These are phyloP conservation scores for Drosophila malerkotliana DNA, from an alignment of 1,140 invertebrate species.

Conservation along the genomic window DNA sequence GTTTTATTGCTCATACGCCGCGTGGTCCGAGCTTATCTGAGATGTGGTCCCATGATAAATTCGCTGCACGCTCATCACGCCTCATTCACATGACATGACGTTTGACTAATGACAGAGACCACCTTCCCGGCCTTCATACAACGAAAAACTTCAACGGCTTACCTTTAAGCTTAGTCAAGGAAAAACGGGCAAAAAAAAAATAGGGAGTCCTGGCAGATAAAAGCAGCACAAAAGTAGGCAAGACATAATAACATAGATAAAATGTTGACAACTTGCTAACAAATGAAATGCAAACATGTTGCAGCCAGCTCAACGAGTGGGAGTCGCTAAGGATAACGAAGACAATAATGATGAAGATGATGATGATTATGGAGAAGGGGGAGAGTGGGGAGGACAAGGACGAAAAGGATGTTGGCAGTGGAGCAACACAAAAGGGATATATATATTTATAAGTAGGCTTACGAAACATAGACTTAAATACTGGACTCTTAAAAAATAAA, in stretches of 20 bases:
- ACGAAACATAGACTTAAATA: conserved; percentile 10
- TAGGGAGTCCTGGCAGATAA: conserved; percentile 9
- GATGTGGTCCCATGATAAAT: conserved; percentile 53
- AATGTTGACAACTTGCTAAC: conserved; percentile 63
- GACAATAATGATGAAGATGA: background rate
- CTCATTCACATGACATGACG: conserved; percentile 39
- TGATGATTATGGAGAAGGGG: background rate
- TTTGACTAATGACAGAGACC: conserved; percentile 53
- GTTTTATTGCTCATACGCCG: conserved; percentile 56
- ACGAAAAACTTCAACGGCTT: conserved; percentile 28
- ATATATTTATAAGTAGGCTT: conserved; percentile 27
- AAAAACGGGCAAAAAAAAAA: conserved; percentile 8
- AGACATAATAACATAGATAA: conserved; percentile 59
- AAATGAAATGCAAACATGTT: conserved; percentile 68
- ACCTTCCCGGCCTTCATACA: background rate
- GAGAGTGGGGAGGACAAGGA: background rate
- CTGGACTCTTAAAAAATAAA: conserved; percentile 8
- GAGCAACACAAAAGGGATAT: conserved; percentile 32
- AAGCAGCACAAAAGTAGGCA: conserved; percentile 30
- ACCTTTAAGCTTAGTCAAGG: conserved; percentile 16
- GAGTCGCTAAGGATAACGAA: conserved; percentile 20
- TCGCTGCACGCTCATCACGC: conserved; percentile 41
- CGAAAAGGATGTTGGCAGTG: conserved; percentile 17
- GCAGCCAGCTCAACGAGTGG: conserved; percentile 29
- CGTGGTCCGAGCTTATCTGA: conserved; percentile 33